A percentile compares a stretch with the other conserved stretches of the same genome.
These are phyloP conservation scores for Octopus sinensis DNA, from an alignment of 1,140 invertebrate species.

Conservation along the genomic window DNA sequence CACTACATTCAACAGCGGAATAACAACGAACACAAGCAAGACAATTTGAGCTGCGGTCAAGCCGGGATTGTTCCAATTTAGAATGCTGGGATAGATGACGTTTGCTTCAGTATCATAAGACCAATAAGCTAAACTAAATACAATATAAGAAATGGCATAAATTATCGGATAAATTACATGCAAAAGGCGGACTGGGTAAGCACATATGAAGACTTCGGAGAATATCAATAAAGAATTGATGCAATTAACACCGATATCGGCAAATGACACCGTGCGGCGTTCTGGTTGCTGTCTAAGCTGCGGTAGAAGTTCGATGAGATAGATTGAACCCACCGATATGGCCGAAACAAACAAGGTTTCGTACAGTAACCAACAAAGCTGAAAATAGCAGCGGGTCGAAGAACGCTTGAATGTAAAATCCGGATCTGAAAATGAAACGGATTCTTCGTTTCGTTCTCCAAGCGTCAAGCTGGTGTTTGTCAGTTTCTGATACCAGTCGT, in stretches of 20 bases:
- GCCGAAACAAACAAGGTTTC: conserved; percentile 31
- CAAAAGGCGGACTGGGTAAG: conserved; percentile 39
- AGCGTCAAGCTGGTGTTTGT: not conserved
- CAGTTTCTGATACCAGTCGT: not conserved
- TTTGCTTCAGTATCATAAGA: conserved; percentile 30
- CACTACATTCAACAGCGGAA: conserved; percentile 33
- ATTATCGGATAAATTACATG: conserved; percentile 34
- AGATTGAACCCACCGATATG: conserved; percentile 34
- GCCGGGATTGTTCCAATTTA: conserved; percentile 46
- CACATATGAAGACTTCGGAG: conserved; percentile 31
- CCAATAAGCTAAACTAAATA: conserved; percentile 43
- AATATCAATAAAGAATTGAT: conserved; percentile 39
- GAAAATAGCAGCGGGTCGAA: conserved; percentile 30
- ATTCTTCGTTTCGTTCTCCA: not conserved
- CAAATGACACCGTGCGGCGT: conserved; percentile 4
- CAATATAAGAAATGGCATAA: conserved; percentile 35
- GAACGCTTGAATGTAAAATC: not conserved
- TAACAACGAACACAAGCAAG: conserved; percentile 26
- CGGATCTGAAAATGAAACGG: not conserved
- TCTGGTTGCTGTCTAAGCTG: not conserved
- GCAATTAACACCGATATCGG: conserved; percentile 35
- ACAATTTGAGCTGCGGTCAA: conserved; percentile 22
- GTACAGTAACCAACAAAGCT: conserved; percentile 36
- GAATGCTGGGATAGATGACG: conserved; percentile 36
- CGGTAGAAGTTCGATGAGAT: conserved; percentile 36